Evolutionary conservation across 2,888 invertebrate species (phyloP).

Genomic region (Molanna angustata): DNA sequence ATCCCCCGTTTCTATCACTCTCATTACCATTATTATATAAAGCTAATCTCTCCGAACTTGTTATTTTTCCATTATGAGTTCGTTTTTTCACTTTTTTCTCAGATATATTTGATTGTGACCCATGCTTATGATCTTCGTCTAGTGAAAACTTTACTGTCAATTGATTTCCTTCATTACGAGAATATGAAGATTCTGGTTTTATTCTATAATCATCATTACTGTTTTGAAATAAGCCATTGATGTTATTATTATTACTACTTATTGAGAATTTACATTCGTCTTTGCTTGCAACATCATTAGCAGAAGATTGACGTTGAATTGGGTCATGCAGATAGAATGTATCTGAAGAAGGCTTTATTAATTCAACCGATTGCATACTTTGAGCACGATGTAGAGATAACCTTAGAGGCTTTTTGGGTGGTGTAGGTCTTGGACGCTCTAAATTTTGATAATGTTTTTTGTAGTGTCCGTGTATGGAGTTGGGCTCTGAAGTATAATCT

Average conservation of each 20-base stretch:
- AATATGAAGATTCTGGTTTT: slow-evolving; percentile 17
- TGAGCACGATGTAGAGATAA: slow-evolving; percentile 80
- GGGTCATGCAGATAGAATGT: slow-evolving; percentile 31
- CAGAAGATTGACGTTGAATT: slow-evolving; percentile 20
- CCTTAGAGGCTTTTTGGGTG: slow-evolving; percentile 81
- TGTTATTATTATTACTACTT: slow-evolving; percentile 19
- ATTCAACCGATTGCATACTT: slow-evolving; percentile 69
- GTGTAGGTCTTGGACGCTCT: slow-evolving; percentile 63
- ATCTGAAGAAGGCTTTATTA: slow-evolving; percentile 13
- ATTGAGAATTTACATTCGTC: slow-evolving; percentile 27
- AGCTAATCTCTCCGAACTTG: slow-evolving; percentile 10
- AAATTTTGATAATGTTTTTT: slow-evolving; percentile 46
- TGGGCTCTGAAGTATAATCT: slow-evolving; percentile 60
- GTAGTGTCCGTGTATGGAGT: slow-evolving; percentile 48
- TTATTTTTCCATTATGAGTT: slow-evolving; percentile 26
- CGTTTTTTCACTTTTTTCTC: slow-evolving; percentile 28
- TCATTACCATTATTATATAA: slow-evolving; percentile 20
- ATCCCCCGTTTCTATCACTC: slow-evolving; percentile 22
- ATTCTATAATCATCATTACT: slow-evolving; percentile 24
- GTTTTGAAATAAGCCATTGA: slow-evolving; percentile 19
- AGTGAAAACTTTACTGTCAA: slow-evolving; percentile 13
- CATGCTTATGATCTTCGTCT: slow-evolving; percentile 12
- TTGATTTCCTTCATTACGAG: slow-evolving; percentile 8
- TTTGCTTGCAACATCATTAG: slow-evolving; percentile 19
- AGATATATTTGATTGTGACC: slow-evolving; percentile 6